Conservation (phyloP, 2,797 vertebrate genomes). For the Pangasius macronema region DNA sequence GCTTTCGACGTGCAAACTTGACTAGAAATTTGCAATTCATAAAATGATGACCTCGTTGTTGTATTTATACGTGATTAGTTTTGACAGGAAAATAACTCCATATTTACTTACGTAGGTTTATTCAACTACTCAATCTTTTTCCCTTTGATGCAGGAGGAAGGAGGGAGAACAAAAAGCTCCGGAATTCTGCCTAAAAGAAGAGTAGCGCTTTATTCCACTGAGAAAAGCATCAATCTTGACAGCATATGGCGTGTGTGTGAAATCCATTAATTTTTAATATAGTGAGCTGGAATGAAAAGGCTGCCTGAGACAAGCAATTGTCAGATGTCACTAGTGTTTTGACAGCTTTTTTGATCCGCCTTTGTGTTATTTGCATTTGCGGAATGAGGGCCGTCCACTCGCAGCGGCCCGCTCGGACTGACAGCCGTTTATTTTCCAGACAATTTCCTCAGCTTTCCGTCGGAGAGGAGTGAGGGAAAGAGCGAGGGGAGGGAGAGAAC, state of each 20-base stretch:
- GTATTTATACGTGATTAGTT: constrained; percentile 10
- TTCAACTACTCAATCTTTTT: constrained; percentile 22
- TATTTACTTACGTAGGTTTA: constrained; percentile 29
- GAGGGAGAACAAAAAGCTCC: not conserved
- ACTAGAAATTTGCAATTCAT: not conserved
- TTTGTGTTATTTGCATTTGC: constrained; percentile 75
- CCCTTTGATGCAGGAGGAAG: not conserved
- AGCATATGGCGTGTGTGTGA: constrained; percentile 77
- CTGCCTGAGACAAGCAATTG: constrained; percentile 78
- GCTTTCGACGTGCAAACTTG: not conserved
- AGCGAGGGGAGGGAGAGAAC: constrained; percentile 21
- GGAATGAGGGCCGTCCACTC: constrained; percentile 67
- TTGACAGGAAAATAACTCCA: constrained; percentile 9
- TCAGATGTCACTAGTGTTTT: constrained; percentile 81
- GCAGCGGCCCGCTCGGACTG: constrained; percentile 66
- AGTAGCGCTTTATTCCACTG: constrained; percentile 73
- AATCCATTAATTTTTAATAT: constrained; percentile 83
- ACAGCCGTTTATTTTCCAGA: constrained; percentile 71
- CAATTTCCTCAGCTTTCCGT: constrained; percentile 65
- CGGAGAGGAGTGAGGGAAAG: constrained; percentile 41
- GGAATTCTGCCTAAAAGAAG: constrained; percentile 54
- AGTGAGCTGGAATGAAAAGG: constrained; percentile 76
- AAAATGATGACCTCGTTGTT: constrained; percentile 4
- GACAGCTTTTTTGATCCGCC: constrained; percentile 78
- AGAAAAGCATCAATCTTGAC: constrained; percentile 77